Evolutionary conservation across 2,113 vertebrate species (phyloP).

Genomic region (Larimichthys polyactis): DNA sequence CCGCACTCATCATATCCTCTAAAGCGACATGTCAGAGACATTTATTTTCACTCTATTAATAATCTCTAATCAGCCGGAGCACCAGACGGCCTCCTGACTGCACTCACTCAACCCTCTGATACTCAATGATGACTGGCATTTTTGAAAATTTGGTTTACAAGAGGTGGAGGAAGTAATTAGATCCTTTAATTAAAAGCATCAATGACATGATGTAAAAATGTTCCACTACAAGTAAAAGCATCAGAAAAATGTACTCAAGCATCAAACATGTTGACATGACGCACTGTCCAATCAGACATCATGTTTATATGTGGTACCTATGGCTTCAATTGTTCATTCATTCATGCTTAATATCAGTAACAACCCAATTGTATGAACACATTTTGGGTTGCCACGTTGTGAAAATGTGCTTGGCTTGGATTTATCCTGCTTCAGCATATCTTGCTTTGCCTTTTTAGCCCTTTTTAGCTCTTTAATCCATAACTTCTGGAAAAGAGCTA

Average conservation of each 20-base stretch:
- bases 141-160: background rate
- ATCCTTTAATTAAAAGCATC: background rate
- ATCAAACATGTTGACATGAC: background rate
- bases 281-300: background rate
- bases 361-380: background rate
- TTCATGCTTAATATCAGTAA: background rate
- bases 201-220: background rate
- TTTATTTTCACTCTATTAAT: constrained; percentile 51
- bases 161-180: background rate
- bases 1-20: constrained; percentile 67
- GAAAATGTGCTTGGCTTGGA: background rate
- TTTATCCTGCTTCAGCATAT: background rate
- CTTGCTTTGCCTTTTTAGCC: background rate
- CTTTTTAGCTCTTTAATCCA: background rate
- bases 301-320: background rate
- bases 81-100: constrained; percentile 17
- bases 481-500: constrained; percentile 16
- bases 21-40: constrained; percentile 41
- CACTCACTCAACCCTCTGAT: constrained; percentile 8
- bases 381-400: background rate
- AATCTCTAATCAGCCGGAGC: constrained; percentile 11
- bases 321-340: background rate
- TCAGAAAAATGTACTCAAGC: background rate
- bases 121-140: background rate
- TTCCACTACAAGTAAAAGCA: background rate